Percentiles rank a stretch among this genome's conserved stretches.
Conservation (phyloP, 2,888 invertebrate species). For the Pherbina coryleti region DNA sequence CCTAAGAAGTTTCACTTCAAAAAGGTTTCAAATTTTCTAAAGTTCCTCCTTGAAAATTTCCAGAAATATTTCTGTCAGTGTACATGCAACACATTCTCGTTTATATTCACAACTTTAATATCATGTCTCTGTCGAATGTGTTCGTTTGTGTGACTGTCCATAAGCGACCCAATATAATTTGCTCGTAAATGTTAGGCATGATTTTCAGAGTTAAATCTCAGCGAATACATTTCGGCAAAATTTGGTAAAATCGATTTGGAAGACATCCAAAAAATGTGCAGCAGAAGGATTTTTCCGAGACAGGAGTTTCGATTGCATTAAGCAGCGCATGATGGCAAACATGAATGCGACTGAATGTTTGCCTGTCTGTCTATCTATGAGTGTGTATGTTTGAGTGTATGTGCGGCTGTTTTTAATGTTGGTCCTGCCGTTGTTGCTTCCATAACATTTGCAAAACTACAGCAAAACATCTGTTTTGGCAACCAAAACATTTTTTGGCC, state of each 20-base stretch:
- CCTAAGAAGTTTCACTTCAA: too few relatives aligned
- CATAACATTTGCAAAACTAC: conserved; percentile 40
- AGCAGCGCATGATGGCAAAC: conserved; percentile 29
- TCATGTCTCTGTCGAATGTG: neutral
- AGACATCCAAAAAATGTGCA: conserved; percentile 30
- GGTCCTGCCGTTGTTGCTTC: neutral
- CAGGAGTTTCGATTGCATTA: neutral
- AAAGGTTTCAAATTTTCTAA: too few relatives aligned
- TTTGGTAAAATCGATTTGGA: conserved; percentile 33
- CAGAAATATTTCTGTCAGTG: neutral
- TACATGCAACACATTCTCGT: conserved; percentile 7
- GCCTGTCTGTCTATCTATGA: conserved; percentile 25
- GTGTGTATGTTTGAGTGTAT: conserved; percentile 32
- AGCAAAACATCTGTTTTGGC: conserved; percentile 42
- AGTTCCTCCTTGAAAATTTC: too few relatives aligned
- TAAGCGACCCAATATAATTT: conserved; percentile 27
- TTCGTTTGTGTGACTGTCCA: neutral
- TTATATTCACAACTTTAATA: neutral
- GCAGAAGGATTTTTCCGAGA: neutral
- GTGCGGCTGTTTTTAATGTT: conserved; percentile 26
- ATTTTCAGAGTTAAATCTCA: conserved; percentile 27
- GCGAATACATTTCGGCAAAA: conserved; percentile 23
- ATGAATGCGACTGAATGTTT: conserved; percentile 20
- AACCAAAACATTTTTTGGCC: conserved; percentile 21
- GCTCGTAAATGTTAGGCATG: conserved; percentile 35